Conservation (phyloP, 2,797 vertebrate genomes). For the Anas bahamensis region DNA sequence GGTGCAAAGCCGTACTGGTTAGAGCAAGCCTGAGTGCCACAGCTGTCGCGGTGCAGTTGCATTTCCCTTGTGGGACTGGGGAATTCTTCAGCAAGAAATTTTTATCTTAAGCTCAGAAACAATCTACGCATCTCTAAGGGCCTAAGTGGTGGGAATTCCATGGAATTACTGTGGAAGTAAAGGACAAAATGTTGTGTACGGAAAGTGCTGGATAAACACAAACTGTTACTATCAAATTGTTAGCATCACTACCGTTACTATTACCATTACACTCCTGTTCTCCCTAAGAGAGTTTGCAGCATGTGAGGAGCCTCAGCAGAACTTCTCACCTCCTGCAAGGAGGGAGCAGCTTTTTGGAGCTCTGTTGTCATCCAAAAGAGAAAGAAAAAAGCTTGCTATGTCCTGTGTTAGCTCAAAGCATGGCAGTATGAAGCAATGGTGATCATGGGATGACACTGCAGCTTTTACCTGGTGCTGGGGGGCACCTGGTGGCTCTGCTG, state of each 20-base stretch:
- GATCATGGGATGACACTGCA: conserved; percentile 59
- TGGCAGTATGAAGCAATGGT: conserved; percentile 58
- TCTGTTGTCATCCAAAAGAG: conserved; percentile 41
- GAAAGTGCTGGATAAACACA: conserved; percentile 43
- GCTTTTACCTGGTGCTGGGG: conserved; percentile 34
- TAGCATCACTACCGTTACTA: background rate
- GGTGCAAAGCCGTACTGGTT: background rate
- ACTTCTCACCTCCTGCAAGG: conserved; percentile 16
- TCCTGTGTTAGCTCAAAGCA: conserved; percentile 25
- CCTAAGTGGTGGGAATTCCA: conserved; percentile 47
- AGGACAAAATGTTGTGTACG: conserved; percentile 51
- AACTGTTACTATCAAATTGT: conserved; percentile 14
- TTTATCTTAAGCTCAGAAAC: conserved; percentile 49
- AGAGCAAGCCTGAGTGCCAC: conserved; percentile 55
- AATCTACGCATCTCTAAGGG: conserved; percentile 48
- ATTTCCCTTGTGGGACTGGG: conserved; percentile 43
- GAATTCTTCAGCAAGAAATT: conserved; percentile 54
- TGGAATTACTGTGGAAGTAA: conserved; percentile 61
- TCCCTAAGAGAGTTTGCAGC: background rate
- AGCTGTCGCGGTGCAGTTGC: conserved; percentile 40
- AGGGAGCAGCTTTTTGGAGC: conserved; percentile 22
- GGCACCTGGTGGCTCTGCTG: background rate
- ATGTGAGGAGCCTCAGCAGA: conserved; percentile 23
- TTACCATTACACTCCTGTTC: background rate
- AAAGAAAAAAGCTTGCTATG: background rate